Evolutionary conservation across 2,113 vertebrate species (phyloP).

Genomic region (Chionomys nivalis): DNA sequence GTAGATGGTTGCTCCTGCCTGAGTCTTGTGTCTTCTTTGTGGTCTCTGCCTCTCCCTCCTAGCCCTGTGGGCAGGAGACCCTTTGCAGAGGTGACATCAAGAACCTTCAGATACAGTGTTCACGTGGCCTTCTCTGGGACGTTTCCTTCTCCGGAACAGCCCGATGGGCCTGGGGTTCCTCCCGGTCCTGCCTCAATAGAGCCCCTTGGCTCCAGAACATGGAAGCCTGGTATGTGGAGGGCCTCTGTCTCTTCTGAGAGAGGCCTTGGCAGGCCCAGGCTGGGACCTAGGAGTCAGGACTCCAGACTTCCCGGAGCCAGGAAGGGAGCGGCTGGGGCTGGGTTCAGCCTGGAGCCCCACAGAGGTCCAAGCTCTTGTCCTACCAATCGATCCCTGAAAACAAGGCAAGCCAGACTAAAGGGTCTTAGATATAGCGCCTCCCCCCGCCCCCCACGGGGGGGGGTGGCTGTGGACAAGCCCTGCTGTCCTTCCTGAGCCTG

Average conservation of each 20-base stretch:
- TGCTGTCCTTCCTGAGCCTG: not conserved
- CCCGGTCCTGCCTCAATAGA: not conserved
- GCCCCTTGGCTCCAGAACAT: not conserved
- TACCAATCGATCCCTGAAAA: not conserved
- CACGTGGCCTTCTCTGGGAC: not conserved
- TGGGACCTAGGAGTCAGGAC: not conserved
- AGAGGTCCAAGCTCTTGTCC: not conserved
- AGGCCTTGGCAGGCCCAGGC: slow-evolving; percentile 13
- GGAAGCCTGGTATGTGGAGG: not conserved
- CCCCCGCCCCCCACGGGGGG: too few relatives aligned
- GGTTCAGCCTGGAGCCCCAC: not conserved
- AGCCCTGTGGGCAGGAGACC: not conserved
- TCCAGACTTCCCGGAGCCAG: slow-evolving; percentile 59
- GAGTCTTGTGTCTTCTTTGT: not conserved
- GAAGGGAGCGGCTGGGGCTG: not conserved
- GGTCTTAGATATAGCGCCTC: not conserved
- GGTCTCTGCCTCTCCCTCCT: not conserved
- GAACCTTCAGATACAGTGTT: not conserved
- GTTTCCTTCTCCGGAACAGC: not conserved
- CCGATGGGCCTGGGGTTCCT: not conserved
- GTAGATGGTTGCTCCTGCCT: not conserved
- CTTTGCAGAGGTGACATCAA: not conserved
- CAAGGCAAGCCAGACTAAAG: not conserved
- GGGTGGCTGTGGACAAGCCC: not conserved
- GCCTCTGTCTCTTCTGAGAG: not conserved